Evolutionary conservation across 2,888 invertebrate genomes (phyloP), one percentile per base, ranked within the genome.

Genomic region (Scaeva pyrastri): DNA sequence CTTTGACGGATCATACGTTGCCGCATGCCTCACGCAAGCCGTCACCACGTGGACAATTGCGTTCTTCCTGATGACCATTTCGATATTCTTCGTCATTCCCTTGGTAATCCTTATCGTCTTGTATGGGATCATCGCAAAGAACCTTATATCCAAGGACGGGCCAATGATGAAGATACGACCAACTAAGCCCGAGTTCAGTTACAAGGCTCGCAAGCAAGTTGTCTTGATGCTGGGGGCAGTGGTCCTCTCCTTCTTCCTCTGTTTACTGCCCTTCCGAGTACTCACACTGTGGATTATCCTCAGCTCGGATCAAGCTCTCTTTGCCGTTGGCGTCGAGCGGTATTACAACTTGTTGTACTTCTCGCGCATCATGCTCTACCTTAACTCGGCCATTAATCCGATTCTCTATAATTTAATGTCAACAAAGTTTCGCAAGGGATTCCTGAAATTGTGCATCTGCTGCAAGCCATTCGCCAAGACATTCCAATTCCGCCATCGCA

Each of bases 331-430:
- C 48, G 93, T 96, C 23, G 96, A 97, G 88, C 95, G 94, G 77
- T 97, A 97, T 93, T 96, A 97, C 91, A 96, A 96, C 90, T 93
- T 98, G 64, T 93, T 98, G 41, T 97, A 96, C 91, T 97, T 97
- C 91, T 96, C 96, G 87, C 94, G 98, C 88, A 95, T 97, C 64
- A 96, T 98, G 96, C 93, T 97, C 71, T 98, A 97, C 90, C 93
- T 97, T 85, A 98, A 98, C 92, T 97, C 97, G 4, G 97, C 97
- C 50, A 95, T 97, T 88, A 98, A 98, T 92, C 98, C 98, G 0
- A 96, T 98, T 88, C 93, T 98, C n/a, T 98, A 98, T 91, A 98
- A 97, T 91, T 93, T 98, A 87, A 97, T 98, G 96, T 97, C 97
- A 52, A 97, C 97, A 2, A 97, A 97, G 93, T 98, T 98, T 91